phyloP scores from a whole-genome alignment of 2,797 vertebrate species.

The Rallus crepitans region DNA sequence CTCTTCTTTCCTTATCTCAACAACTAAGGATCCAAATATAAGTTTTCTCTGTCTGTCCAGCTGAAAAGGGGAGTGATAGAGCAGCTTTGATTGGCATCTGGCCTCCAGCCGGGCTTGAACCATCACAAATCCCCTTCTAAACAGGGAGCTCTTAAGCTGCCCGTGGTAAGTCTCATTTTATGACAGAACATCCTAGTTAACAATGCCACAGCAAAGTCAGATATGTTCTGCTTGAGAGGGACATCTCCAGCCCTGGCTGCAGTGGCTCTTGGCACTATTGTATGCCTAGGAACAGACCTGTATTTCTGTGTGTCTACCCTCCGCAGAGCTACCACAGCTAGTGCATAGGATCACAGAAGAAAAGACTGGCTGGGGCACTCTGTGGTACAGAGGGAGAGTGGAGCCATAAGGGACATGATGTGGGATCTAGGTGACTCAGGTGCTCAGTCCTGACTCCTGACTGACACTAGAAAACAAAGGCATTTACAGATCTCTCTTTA shows the following conservation, averaged over 20 bases:
- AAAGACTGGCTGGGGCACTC: neutral
- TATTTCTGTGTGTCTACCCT: neutral
- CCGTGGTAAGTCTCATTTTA: neutral
- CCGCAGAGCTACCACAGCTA: neutral
- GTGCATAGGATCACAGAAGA: neutral
- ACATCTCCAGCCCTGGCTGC: rapidly evolving
- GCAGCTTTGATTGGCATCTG: too few species aligned
- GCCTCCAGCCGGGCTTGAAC: too few species aligned
- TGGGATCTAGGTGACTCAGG: neutral
- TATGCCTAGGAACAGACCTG: neutral
- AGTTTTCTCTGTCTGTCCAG: too few species aligned
- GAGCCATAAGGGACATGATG: rapidly evolving
- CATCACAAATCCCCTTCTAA: neutral
- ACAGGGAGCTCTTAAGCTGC: rapidly evolving
- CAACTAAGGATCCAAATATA: too few species aligned
- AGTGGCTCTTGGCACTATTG: neutral
- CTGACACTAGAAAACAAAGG: neutral
- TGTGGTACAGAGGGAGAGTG: neutral
- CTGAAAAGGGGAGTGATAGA: too few species aligned
- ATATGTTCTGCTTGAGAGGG: neutral
- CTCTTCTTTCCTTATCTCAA: too few species aligned
- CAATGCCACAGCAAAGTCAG: rapidly evolving
- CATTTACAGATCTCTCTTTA: neutral
- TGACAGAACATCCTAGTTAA: neutral
- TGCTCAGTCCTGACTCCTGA: neutral